Evolutionary conservation across 1,140 invertebrate genomes (phyloP), one percentile per base, ranked within the genome.

Genomic region (Plectus sambesii): DNA sequence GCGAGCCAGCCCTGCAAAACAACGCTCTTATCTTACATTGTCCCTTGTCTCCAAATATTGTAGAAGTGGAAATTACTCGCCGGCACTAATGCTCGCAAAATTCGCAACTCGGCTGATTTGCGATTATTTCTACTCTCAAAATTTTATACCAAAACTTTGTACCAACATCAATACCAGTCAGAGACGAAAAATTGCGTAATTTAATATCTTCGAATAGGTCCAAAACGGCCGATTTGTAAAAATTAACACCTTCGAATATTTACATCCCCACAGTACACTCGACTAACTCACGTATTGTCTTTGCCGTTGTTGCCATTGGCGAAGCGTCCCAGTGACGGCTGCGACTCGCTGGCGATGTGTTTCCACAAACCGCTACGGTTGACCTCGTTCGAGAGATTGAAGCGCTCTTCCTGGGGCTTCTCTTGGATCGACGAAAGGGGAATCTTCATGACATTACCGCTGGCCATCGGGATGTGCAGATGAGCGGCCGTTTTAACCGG

Each of bases 341-440:
- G 56, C 40, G 52, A 58, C 42, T 79, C 80, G 42, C 66, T 71
- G 51, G 77, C 75, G 12, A 93, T 84, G 69, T 87, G 85, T 63
- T 88, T 84, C 88, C 88, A 94, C 60, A 92, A 84, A 20, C 83
- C 84, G 23, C 82, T 86, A 68, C 87, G 86, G 64, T 87, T 85
- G 17, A 93, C 81, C 71, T 92, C 87, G 70, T 90, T 86, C 17
- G 84, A 83, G 63, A 92, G 88, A 73, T 90, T 92, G 55, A 89
- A 85, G 25, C 58, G 58, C 35, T 54, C 56, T 23, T 47, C 40
- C 48, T 69, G 70, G 2, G 60, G 60, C 6, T 68, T 53, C 20
- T 72, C 68, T 35, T 56, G 50, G 33, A 72, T 68, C 12, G 82
- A 81, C 26, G 81, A 77, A 51, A 87, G 69, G 3, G 86, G 85